phyloP scores from a whole-genome alignment of 2,797 vertebrate genomes.

The Fistularia commersonii region DNA sequence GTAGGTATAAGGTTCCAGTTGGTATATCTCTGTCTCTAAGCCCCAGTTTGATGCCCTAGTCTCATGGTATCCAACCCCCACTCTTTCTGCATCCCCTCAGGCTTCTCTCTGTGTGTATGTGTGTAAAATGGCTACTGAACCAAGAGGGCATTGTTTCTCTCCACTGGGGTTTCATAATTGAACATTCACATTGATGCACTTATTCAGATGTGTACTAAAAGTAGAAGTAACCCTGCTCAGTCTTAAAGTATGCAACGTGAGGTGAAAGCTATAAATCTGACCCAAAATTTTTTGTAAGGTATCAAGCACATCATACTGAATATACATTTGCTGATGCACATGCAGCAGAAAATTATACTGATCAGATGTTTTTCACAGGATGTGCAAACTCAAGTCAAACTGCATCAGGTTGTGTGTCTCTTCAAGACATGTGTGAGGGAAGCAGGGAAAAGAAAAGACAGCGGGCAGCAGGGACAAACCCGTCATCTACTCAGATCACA shows the following conservation, averaged over 20 bases:
- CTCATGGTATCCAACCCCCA: constrained; percentile 74
- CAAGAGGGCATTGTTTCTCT: constrained; percentile 77
- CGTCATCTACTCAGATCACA: constrained; percentile 78
- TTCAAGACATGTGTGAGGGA: constrained; percentile 45
- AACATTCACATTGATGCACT: constrained; percentile 63
- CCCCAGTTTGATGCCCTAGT: constrained; percentile 72
- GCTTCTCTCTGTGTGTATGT: constrained; percentile 43
- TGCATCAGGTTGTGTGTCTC: constrained; percentile 61
- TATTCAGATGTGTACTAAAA: constrained; percentile 53
- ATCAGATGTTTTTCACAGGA: constrained; percentile 39
- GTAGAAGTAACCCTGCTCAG: constrained; percentile 30
- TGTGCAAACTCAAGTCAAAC: constrained; percentile 55
- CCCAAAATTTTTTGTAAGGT: constrained; percentile 16
- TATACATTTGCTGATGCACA: constrained; percentile 12
- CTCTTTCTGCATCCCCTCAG: constrained; percentile 67
- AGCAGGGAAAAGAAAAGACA: constrained; percentile 69
- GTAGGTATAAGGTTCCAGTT: constrained; percentile 73
- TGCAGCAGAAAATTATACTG: constrained; percentile 26
- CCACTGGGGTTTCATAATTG: constrained; percentile 67
- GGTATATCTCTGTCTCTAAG: constrained; percentile 74
- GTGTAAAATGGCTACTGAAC: constrained; percentile 69
- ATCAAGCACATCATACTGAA: not conserved
- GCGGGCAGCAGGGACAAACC: constrained; percentile 76
- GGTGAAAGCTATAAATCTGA: constrained; percentile 28
- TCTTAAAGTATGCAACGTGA: constrained; percentile 25